phyloP scores from a whole-genome alignment of 2,797 vertebrate species.

The Chiloscyllium punctatum region DNA sequence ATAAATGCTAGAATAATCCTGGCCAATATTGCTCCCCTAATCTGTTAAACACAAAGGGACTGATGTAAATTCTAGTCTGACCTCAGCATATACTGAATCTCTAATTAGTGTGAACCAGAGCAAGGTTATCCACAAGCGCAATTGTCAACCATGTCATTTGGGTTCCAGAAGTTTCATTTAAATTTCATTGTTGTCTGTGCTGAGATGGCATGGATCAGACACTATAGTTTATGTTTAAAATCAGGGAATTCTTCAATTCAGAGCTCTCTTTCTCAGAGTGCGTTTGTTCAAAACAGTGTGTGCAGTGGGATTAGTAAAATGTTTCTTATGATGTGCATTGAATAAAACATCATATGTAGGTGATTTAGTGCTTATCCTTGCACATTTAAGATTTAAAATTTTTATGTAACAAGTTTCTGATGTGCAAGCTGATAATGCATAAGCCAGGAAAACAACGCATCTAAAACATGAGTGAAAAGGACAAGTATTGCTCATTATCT shows the following conservation, averaged over 20 bases:
- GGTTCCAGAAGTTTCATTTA: neutral
- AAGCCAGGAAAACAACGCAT: neutral
- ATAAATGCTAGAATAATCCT: neutral
- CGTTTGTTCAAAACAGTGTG: neutral
- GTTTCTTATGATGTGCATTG: neutral
- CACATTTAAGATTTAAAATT: neutral
- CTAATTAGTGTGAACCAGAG: no score
- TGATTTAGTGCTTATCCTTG: neutral
- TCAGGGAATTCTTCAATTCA: neutral
- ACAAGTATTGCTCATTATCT: neutral
- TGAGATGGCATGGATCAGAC: neutral
- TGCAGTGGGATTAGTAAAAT: neutral
- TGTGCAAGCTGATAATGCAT: neutral
- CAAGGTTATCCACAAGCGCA: neutral
- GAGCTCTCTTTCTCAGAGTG: neutral
- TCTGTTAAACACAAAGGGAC: neutral
- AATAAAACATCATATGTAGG: neutral
- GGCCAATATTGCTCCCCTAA: neutral
- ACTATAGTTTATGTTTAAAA: neutral
- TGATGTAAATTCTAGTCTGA: neutral
- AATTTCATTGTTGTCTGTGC: neutral
- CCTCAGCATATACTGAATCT: neutral
- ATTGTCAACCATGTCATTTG: neutral
- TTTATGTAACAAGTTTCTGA: neutral
- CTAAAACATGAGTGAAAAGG: neutral